These are phyloP conservation scores for Montipora cactus DNA, from an alignment of 64 coral and sea anemone genomes.

Conservation along the genomic window DNA sequence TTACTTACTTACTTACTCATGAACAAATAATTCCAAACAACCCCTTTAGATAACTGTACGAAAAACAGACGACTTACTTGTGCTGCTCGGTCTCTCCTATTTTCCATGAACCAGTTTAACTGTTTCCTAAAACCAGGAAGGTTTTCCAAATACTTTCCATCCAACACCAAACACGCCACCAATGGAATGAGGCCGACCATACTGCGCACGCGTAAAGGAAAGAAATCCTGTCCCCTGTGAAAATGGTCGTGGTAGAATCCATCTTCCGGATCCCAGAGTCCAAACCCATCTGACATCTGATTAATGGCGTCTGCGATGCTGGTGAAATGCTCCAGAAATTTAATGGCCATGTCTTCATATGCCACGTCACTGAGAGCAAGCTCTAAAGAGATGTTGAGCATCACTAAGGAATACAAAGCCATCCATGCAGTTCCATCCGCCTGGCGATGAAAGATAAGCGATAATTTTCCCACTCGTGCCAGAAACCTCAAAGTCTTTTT, in stretches of 20 bases:
- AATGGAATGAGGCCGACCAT: conserved; percentile 85
- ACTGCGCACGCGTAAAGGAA: conserved; percentile 77
- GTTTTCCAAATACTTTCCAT: conserved; percentile 67
- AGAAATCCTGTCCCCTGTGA: background rate
- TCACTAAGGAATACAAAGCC: conserved; percentile 86
- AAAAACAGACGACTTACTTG: conserved; percentile 36
- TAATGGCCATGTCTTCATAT: conserved; percentile 87
- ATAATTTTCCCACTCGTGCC: background rate
- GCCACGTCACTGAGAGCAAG: conserved; percentile 67
- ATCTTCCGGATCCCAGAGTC: conserved; percentile 81
- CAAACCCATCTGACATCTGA: conserved; percentile 78
- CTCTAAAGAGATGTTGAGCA: conserved; percentile 84
- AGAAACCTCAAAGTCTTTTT: too few relatives aligned
- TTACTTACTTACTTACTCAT: too few relatives aligned
- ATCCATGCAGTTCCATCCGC: conserved; percentile 95
- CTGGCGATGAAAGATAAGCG: background rate
- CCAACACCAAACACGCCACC: conserved; percentile 71
- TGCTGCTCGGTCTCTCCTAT: conserved; percentile 72
- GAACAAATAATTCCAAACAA: too few relatives aligned
- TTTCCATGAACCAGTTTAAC: conserved; percentile 85
- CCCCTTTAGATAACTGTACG: too few relatives aligned
- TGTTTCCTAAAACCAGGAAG: conserved; percentile 83
- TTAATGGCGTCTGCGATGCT: conserved; percentile 88
- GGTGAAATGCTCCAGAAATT: conserved; percentile 88
- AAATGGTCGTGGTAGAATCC: conserved; percentile 91